phyloP scores from a whole-genome alignment of 2,113 vertebrate genomes.

The Forbesichthys agassizii region DNA sequence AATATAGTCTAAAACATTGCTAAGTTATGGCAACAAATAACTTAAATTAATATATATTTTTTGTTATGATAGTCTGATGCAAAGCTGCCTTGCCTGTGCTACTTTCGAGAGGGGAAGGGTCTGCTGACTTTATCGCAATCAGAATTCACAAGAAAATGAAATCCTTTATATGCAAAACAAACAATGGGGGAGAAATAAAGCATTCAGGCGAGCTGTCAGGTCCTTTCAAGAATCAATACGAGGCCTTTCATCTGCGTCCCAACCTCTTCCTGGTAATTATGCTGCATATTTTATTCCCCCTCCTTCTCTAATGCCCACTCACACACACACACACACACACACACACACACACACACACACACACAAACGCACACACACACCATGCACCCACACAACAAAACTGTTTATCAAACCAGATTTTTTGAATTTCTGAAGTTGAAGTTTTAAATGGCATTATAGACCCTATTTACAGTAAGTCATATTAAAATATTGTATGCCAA shows the following conservation, averaged over 20 bases:
- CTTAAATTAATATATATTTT: too few species aligned
- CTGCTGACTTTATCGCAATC: conserved; percentile 65
- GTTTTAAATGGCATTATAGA: too few species aligned
- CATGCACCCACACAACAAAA: conserved; percentile 2
- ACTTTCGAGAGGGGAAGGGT: conserved; percentile 45
- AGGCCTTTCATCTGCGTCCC: conserved; percentile 78
- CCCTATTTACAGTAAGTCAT: too few species aligned
- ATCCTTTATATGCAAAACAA: conserved; percentile 80
- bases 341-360: conserved; percentile 69
- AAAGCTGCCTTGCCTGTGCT: conserved; percentile 30
- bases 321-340: conserved; percentile 68
- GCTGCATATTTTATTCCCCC: conserved; percentile 76
- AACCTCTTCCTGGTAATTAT: conserved; percentile 82
- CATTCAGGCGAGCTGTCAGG: conserved; percentile 80
- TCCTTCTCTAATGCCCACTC: conserved; percentile 46
- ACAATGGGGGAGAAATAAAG: conserved; percentile 77
- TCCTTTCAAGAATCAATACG: conserved; percentile 79
- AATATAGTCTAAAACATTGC: too few species aligned
- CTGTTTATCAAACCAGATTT: too few species aligned
- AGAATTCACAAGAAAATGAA: conserved; percentile 77
- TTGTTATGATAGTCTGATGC: conserved; percentile 26
- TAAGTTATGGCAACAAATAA: too few species aligned
- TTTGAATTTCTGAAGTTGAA: too few species aligned
- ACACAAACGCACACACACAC: conserved; percentile 65
- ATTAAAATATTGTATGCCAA: too few species aligned